phyloP scores from a whole-genome alignment of 2,797 vertebrate genomes.

The Phyllotis vaccarum region DNA sequence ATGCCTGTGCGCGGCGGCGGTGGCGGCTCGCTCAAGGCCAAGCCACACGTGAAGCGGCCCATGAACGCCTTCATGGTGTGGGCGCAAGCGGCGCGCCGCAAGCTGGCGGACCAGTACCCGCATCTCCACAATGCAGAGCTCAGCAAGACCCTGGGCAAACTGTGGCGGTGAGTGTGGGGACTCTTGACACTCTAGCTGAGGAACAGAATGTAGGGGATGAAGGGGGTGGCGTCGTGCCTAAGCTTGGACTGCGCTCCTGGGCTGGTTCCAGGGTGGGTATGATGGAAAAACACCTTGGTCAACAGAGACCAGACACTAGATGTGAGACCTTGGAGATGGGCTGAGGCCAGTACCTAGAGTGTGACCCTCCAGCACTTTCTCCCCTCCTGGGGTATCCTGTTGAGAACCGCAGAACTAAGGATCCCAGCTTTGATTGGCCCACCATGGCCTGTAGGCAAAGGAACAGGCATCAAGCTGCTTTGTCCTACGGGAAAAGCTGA shows the following conservation, averaged over 20 bases:
- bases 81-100: conserved; percentile 96
- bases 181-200: neutral
- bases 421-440: too few species aligned
- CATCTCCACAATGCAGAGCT: conserved; percentile 98
- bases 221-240: neutral
- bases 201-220: neutral
- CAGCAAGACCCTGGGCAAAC: conserved; percentile 97
- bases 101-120: conserved; percentile 96
- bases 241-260: neutral
- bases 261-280: conserved; percentile 33
- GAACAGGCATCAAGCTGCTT: neutral
- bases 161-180: conserved; percentile 93
- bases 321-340: neutral
- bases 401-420: neutral
- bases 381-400: neutral
- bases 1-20: conserved; percentile 95
- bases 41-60: conserved; percentile 97
- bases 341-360: neutral
- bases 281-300: conserved; percentile 55
- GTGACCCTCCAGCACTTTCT: neutral
- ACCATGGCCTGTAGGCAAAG: neutral
- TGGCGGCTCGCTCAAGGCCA: conserved; percentile 91
- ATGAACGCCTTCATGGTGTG: conserved; percentile 99
- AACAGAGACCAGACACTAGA: neutral
- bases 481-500: neutral